These are phyloP conservation scores for Drosophila santomea DNA, from an alignment of 1,140 invertebrate genomes.

Conservation along the genomic window DNA sequence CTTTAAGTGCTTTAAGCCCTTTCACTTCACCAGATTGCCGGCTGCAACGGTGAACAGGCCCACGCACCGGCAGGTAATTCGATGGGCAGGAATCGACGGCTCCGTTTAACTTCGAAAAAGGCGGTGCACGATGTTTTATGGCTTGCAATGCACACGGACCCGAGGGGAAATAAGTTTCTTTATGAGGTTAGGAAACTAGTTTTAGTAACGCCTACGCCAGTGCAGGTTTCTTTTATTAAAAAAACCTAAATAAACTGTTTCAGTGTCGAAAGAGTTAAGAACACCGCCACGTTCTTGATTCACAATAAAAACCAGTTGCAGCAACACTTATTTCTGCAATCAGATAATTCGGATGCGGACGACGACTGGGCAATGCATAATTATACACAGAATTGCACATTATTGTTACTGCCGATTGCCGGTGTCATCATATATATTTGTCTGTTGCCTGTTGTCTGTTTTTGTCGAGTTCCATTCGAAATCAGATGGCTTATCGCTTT, in stretches of 20 bases:
- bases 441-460: constrained; percentile 56
- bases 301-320: constrained; percentile 71
- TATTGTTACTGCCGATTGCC: constrained; percentile 42
- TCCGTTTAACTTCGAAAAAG: background rate
- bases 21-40: background rate
- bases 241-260: too few species aligned
- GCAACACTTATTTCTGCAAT: constrained; percentile 64
- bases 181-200: too few species aligned
- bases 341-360: constrained; percentile 27
- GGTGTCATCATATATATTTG: constrained; percentile 58
- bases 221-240: too few species aligned
- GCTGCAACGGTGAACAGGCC: constrained; percentile 3
- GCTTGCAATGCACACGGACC: too few species aligned
- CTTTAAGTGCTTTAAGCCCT: background rate
- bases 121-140: background rate
- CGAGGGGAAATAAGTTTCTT: too few species aligned
- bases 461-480: constrained; percentile 55
- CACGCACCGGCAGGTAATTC: constrained; percentile 32
- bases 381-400: constrained; percentile 49
- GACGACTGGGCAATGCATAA: constrained; percentile 49
- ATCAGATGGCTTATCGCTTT: constrained; percentile 32
- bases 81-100: background rate
- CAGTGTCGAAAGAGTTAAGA: too few species aligned
- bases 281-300: background rate
- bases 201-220: too few species aligned